Evolutionary conservation across 2,797 vertebrate genomes (phyloP).

Genomic region (Lacerta bilineata): DNA sequence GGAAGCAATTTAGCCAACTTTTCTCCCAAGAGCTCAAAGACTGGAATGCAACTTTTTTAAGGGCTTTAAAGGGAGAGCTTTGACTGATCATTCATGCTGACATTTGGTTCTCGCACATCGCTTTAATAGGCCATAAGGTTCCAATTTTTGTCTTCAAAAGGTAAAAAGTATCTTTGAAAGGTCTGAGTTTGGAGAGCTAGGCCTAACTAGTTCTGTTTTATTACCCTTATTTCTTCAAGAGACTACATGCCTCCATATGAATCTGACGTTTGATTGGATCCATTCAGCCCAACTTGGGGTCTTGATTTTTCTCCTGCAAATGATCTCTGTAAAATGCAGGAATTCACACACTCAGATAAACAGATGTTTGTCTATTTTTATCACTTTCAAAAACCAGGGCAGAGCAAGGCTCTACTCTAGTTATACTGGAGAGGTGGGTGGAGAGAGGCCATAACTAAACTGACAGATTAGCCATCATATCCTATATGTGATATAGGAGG

Average conservation of each 20-base stretch:
- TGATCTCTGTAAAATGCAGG: background rate
- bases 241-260: constrained; percentile 18
- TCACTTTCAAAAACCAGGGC: background rate
- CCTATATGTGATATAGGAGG: background rate
- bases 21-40: constrained; percentile 69
- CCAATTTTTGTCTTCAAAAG: constrained; percentile 70
- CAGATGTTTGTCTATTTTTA: background rate
- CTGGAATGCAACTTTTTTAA: constrained; percentile 66
- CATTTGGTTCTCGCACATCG: constrained; percentile 67
- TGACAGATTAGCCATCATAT: background rate
- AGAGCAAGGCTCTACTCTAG: background rate
- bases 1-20: constrained; percentile 66
- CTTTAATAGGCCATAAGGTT: constrained; percentile 73
- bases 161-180: constrained; percentile 49
- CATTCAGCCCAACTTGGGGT: constrained; percentile 5
- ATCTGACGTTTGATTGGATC: background rate
- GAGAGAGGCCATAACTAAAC: background rate
- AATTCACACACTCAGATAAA: background rate
- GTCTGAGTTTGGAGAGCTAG: constrained; percentile 52
- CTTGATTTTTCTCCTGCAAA: constrained; percentile 23
- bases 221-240: constrained; percentile 34
- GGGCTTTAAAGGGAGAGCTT: constrained; percentile 67
- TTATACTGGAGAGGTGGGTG: background rate
- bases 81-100: constrained; percentile 71
- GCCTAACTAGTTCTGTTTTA: constrained; percentile 44